phyloP scores from a whole-genome alignment of 1,140 invertebrate species.

The Physella acuta region DNA sequence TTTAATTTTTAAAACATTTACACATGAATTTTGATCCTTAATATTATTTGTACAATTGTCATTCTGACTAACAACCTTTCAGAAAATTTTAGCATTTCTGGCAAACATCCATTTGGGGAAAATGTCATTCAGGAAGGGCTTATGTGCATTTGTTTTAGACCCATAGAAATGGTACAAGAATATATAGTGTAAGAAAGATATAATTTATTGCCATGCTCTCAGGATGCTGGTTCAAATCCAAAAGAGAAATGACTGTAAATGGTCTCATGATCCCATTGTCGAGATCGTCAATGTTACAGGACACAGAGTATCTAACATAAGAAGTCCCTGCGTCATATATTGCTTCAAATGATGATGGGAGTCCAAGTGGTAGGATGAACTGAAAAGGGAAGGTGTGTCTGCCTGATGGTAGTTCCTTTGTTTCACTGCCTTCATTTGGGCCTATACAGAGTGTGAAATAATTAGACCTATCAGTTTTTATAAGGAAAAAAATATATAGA shows the following conservation, averaged over 20 bases:
- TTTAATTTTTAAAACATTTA: too few species aligned
- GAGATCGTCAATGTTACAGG: conserved; percentile 54
- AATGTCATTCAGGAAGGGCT: too few species aligned
- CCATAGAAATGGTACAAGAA: conserved; percentile 1
- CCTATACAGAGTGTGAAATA: neutral
- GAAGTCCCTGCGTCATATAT: neutral
- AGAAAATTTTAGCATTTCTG: too few species aligned
- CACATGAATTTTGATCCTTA: too few species aligned
- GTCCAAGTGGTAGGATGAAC: conserved; percentile 7
- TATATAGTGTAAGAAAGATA: neutral
- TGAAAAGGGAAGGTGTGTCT: conserved; percentile 15
- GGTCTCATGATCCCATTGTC: conserved; percentile 43
- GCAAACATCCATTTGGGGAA: too few species aligned
- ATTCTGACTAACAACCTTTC: too few species aligned
- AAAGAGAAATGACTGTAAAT: conserved; percentile 32
- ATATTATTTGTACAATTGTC: too few species aligned
- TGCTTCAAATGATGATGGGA: conserved; percentile 21
- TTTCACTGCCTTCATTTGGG: neutral
- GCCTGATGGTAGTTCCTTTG: neutral
- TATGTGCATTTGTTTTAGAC: conserved; percentile 6
- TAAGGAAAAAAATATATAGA: too few species aligned
- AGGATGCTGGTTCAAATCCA: conserved; percentile 43
- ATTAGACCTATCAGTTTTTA: too few species aligned
- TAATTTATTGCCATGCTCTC: neutral
- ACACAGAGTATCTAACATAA: conserved; percentile 55